Evolutionary conservation across 2,113 vertebrate species (phyloP).

Genomic region (Daubentonia madagascariensis): DNA sequence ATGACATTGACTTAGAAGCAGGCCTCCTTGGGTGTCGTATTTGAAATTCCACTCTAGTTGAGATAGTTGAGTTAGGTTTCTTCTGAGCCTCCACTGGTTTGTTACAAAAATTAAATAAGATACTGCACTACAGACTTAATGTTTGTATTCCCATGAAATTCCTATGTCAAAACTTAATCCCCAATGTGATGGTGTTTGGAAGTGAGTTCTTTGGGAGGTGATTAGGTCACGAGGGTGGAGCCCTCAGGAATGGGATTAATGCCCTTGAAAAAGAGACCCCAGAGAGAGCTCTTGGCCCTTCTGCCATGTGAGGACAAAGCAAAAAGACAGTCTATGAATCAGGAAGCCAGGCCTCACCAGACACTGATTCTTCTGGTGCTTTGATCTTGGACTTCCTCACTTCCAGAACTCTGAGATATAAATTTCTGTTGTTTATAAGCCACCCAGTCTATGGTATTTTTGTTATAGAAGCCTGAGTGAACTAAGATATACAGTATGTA

Average conservation of each 20-base stretch:
- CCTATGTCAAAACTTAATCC: not conserved
- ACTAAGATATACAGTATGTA: not conserved
- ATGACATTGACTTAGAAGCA: not conserved
- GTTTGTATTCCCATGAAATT: not conserved
- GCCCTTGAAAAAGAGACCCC: not conserved
- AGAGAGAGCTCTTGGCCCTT: too few species aligned
- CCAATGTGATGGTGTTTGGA: not conserved
- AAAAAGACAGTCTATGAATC: not conserved
- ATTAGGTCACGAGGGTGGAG: not conserved
- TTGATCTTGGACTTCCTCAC: not conserved
- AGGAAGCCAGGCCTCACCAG: not conserved
- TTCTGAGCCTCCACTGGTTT: not conserved
- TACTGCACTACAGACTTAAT: not conserved
- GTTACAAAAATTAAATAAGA: conserved; percentile 6
- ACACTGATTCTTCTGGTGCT: not conserved
- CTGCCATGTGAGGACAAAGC: not conserved
- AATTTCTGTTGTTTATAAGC: not conserved
- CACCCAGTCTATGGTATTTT: not conserved
- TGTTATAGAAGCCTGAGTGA: not conserved
- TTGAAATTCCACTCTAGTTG: not conserved
- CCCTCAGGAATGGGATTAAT: too few species aligned
- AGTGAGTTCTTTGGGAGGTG: not conserved
- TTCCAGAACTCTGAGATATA: not conserved
- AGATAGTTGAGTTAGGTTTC: not conserved
- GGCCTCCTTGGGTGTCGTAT: not conserved